phyloP scores from a whole-genome alignment of 2,797 vertebrate species.

The Darevskia mixta region DNA sequence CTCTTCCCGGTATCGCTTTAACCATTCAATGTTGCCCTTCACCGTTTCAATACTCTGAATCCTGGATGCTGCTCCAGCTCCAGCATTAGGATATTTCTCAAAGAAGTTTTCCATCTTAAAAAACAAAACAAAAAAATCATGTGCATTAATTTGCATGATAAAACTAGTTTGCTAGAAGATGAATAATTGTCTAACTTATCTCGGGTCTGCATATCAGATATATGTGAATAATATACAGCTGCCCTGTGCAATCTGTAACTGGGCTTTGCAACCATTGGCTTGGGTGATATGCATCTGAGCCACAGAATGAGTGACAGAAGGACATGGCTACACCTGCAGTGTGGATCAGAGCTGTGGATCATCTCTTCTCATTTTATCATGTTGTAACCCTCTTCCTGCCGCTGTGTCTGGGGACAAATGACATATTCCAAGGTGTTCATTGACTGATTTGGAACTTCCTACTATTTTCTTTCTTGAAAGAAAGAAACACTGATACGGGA shows the following conservation, averaged over 20 bases:
- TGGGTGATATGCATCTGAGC: not conserved
- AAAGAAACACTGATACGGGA: not conserved
- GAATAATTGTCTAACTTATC: not conserved
- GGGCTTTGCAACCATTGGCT: not conserved
- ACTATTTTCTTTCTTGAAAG: not conserved
- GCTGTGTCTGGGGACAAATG: not conserved
- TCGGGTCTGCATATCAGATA: not conserved
- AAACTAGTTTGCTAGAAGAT: not conserved
- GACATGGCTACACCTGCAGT: not conserved
- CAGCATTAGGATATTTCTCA: conserved; percentile 85
- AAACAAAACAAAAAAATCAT: conserved; percentile 17
- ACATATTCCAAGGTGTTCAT: too few species aligned
- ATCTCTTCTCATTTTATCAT: not conserved
- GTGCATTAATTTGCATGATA: not conserved
- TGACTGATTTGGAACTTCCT: too few species aligned
- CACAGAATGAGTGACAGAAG: not conserved
- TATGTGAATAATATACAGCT: not conserved
- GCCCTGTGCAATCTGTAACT: not conserved
- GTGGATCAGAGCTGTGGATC: not conserved
- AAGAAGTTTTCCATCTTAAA: conserved; percentile 94
- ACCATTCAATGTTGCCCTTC: conserved; percentile 92
- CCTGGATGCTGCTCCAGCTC: conserved; percentile 88
- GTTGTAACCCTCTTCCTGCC: not conserved
- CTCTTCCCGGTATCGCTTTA: conserved; percentile 80
- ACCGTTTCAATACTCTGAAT: conserved; percentile 91